Conservation (phyloP, 2,888 invertebrate species). For the Thereva nobilitata region DNA sequence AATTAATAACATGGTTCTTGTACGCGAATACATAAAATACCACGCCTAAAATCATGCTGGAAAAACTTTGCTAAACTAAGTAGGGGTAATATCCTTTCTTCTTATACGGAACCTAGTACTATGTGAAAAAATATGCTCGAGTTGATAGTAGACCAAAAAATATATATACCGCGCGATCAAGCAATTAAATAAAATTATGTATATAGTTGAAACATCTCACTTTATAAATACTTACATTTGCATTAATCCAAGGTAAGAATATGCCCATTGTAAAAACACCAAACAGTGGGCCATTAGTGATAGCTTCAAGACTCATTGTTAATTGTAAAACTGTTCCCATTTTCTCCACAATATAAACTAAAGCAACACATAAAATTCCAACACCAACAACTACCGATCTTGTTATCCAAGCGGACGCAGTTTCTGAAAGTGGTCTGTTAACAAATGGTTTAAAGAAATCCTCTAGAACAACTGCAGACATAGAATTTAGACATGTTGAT, state of each 20-base stretch:
- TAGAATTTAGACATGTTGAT: slow-evolving; percentile 77
- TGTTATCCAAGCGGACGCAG: slow-evolving; percentile 66
- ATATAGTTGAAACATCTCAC: neutral
- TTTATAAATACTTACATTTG: slow-evolving; percentile 59
- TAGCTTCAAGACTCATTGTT: slow-evolving; percentile 70
- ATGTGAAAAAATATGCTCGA: too few species aligned
- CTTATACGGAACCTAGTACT: too few species aligned
- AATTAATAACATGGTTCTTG: too few species aligned
- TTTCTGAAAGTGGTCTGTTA: slow-evolving; percentile 62
- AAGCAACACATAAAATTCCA: slow-evolving; percentile 68
- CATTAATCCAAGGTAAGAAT: slow-evolving; percentile 70
- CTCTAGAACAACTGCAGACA: slow-evolving; percentile 76
- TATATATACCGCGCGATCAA: neutral
- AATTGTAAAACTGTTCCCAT: slow-evolving; percentile 73
- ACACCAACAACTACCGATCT: slow-evolving; percentile 71
- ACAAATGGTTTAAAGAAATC: slow-evolving; percentile 71
- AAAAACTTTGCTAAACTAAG: too few species aligned
- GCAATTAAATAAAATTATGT: neutral
- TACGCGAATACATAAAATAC: too few species aligned
- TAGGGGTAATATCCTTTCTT: too few species aligned
- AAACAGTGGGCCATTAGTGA: slow-evolving; percentile 72
- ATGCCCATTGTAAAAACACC: slow-evolving; percentile 70
- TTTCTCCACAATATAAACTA: slow-evolving; percentile 75
- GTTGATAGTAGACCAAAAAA: too few species aligned
- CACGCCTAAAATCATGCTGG: too few species aligned